These are phyloP conservation scores for Eulacestoma nigropectus DNA, from an alignment of 2,113 vertebrate species.

Conservation along the genomic window DNA sequence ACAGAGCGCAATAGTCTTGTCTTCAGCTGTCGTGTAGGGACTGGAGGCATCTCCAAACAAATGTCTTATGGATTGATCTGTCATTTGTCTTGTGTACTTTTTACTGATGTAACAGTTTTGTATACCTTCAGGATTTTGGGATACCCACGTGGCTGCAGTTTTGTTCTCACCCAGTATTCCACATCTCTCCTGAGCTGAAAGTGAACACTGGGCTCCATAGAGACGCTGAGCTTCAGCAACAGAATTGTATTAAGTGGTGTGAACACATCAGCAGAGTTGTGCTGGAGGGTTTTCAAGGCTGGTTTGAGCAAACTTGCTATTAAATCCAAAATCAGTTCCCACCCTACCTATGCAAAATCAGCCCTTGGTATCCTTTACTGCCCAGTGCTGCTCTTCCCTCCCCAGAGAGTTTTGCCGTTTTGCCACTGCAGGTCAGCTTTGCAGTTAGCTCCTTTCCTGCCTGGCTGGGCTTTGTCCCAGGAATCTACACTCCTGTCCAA, in stretches of 20 bases:
- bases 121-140: background rate
- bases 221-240: background rate
- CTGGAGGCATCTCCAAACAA: background rate
- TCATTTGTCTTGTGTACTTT: background rate
- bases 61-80: background rate
- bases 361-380: background rate
- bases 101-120: background rate
- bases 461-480: background rate
- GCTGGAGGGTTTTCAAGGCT: background rate
- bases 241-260: background rate
- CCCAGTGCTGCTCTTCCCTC: background rate
- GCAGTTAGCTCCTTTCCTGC: background rate
- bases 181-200: background rate
- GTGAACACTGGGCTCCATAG: background rate
- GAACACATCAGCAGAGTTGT: background rate
- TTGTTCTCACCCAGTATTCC: background rate
- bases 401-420: background rate
- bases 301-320: background rate
- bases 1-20: background rate
- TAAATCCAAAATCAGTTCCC: background rate
- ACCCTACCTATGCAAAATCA: background rate
- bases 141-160: background rate
- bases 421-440: background rate
- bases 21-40: background rate
- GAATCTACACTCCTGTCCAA: background rate